Evolutionary conservation across 2,113 vertebrate genomes (phyloP), one percentile per base, ranked within the genome.

Genomic region (Coturnix japonica): DNA sequence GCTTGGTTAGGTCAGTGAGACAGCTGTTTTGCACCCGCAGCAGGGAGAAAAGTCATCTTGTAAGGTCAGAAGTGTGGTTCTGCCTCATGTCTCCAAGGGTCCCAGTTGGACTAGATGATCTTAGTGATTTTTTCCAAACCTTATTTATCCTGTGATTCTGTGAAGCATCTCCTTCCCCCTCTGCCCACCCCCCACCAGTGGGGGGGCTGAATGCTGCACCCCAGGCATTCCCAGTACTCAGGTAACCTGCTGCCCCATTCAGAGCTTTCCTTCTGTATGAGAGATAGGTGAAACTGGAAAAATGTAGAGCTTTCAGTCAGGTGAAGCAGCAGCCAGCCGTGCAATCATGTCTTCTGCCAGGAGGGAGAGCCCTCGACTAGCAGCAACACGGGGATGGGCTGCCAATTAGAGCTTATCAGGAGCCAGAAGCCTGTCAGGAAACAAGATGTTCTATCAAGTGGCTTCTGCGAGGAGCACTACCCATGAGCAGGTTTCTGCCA

Each of bases 351-450:
- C 46, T 66, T 63, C 37, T 71, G 86, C 94, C 95, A 91, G 95
- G 87, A 96, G 96, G 94, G 94, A 87, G 96, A 96, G 94, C 94
- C 92, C 93, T 87, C 33, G 67, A 9, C 72, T 41, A 0, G 79
- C 84, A n/a, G 26, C 9, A 56, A 37, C 65, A 28, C 51, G 0
- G 44, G 54, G n/a, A 3, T 3, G 9, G 22, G 65, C 65, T 83
- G 81, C 49, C 60, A 30, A 53, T 74, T 47, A 70, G 44, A 44
- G 88, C 76, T 87, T 25, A 75, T 9, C 51, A 8, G 15, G 78
- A 80, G 6, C 41, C 57, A 35, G 35, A 53, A n/a, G 2, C 59
- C 59, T 19, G 88, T 41, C 82, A 73, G 71, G n/a, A 46, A 17
- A 15, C 17, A 33, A 59, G 46, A 16, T 37, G 53, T 6, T 6